Conservation (phyloP, 2,888 invertebrate genomes). For the Stramonita haemastoma region DNA sequence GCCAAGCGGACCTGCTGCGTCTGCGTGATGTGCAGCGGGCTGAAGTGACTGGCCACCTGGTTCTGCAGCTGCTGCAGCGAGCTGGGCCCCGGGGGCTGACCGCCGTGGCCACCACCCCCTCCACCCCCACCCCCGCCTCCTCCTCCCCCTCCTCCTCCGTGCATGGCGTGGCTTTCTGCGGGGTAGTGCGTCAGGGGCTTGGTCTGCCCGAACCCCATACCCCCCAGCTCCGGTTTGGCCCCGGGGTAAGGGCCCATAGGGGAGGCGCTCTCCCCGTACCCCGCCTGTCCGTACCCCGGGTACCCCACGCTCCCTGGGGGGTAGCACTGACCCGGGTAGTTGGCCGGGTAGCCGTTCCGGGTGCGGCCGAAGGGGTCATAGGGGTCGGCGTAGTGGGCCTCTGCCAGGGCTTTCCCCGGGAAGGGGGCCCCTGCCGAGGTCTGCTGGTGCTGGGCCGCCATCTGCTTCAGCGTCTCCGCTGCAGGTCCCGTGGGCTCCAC, state of each 20-base stretch:
- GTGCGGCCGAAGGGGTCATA: constrained; percentile 44
- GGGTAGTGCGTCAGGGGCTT: constrained; percentile 75
- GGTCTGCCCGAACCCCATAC: constrained; percentile 67
- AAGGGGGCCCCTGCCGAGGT: constrained; percentile 35
- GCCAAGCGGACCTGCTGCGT: constrained; percentile 83
- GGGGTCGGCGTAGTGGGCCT: constrained; percentile 48
- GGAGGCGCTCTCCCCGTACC: constrained; percentile 45
- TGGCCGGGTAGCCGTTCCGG: constrained; percentile 59
- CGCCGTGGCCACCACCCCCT: constrained; percentile 50
- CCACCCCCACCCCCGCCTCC: too few relatives aligned
- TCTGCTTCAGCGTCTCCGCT: constrained; percentile 95
- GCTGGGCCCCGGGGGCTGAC: constrained; percentile 56
- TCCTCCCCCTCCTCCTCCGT: constrained; percentile 49
- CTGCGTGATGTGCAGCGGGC: constrained; percentile 87
- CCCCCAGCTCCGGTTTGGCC: constrained; percentile 53
- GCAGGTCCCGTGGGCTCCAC: constrained; percentile 84
- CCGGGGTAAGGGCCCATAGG: constrained; percentile 49
- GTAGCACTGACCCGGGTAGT: constrained; percentile 56
- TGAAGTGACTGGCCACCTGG: constrained; percentile 83
- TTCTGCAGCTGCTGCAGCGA: constrained; percentile 74
- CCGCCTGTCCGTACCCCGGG: constrained; percentile 47
- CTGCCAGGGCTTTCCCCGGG: constrained; percentile 65
- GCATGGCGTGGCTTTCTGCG: constrained; percentile 55
- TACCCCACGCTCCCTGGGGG: constrained; percentile 39
- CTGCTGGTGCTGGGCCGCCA: constrained; percentile 95